These are phyloP conservation scores for Suncus etruscus DNA, from an alignment of 2,113 vertebrate species.

Conservation along the genomic window DNA sequence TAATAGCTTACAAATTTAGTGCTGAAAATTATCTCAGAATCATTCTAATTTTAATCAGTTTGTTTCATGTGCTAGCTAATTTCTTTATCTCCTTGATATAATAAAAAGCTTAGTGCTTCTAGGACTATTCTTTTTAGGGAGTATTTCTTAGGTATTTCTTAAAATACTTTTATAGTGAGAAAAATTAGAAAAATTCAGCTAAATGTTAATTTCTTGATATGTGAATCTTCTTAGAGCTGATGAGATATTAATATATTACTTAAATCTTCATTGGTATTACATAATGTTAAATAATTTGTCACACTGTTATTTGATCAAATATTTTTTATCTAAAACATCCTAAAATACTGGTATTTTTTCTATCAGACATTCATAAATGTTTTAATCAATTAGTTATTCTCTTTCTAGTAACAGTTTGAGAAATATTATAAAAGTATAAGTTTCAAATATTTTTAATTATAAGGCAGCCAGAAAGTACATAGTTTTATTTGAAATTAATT, in stretches of 20 bases:
- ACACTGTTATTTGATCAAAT: not conserved
- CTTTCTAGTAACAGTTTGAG: not conserved
- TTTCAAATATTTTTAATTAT: not conserved
- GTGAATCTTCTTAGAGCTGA: not conserved
- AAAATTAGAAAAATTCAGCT: conserved; percentile 42
- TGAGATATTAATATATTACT: not conserved
- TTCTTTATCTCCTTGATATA: too few relatives aligned
- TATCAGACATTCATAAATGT: not conserved
- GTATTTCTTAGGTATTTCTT: conserved; percentile 55
- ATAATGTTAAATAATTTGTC: not conserved
- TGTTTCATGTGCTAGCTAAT: not conserved
- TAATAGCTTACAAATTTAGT: too few relatives aligned
- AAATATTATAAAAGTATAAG: not conserved
- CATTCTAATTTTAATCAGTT: too few relatives aligned
- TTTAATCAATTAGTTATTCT: not conserved
- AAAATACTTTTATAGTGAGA: conserved; percentile 39
- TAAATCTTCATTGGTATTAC: not conserved
- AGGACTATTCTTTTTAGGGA: conserved; percentile 51
- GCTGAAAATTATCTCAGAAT: too few relatives aligned
- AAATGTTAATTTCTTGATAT: conserved; percentile 7
- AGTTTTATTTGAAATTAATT: conserved; percentile 9
- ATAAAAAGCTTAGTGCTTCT: not conserved
- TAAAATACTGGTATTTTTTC: not conserved
- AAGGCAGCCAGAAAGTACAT: not conserved
- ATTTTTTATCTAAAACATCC: not conserved